phyloP scores from a whole-genome alignment of 2,113 vertebrate genomes.

The Eulemur rufifrons region DNA sequence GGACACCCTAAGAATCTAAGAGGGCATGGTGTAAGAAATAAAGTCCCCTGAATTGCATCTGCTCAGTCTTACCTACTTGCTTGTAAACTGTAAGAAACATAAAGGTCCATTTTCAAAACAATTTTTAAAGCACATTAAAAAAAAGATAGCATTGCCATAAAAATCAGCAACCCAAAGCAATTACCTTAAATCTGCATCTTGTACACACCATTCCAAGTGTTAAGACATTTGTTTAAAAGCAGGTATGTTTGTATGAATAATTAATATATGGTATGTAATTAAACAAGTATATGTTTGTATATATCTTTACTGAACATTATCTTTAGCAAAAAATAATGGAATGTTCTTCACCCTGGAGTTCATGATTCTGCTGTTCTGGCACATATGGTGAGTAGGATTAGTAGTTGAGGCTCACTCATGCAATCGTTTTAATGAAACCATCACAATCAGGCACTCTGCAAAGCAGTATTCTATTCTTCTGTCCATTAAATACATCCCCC shows the following conservation, averaged over 20 bases:
- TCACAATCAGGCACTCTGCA: constrained; percentile 65
- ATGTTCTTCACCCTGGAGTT: neutral
- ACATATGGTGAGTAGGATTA: constrained; percentile 44
- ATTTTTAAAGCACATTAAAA: neutral
- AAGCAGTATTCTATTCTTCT: constrained; percentile 70
- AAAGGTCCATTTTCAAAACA: neutral
- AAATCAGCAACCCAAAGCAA: neutral
- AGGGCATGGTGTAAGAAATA: neutral
- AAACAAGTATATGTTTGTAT: neutral
- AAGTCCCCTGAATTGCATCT: neutral
- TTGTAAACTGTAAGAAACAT: neutral
- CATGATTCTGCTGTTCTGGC: constrained; percentile 30
- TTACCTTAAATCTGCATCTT: neutral
- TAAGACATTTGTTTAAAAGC: constrained; percentile 12
- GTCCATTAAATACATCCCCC: constrained; percentile 55
- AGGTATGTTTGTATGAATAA: neutral
- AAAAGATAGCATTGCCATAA: neutral
- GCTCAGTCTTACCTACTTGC: neutral
- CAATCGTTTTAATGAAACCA: constrained; percentile 74
- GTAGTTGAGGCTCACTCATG: constrained; percentile 66
- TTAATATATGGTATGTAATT: neutral
- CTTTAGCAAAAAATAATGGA: constrained; percentile 42
- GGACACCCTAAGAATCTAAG: neutral
- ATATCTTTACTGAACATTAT: neutral
- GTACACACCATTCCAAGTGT: neutral